These are phyloP conservation scores for Regulus satrapa DNA, from an alignment of 2,113 vertebrate species.

Conservation along the genomic window DNA sequence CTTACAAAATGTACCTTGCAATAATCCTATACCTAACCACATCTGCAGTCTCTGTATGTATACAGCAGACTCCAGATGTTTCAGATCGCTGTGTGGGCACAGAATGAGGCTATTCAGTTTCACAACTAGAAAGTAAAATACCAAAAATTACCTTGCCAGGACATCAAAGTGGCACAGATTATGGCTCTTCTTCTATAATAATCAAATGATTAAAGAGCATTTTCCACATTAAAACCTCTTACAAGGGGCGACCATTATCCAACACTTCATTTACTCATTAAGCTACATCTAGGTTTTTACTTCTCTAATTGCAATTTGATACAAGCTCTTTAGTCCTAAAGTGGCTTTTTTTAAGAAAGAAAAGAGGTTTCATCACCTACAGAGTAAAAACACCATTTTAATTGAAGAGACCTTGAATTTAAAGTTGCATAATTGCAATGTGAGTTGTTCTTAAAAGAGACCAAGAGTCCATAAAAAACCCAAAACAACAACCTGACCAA, in stretches of 20 bases:
- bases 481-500: background rate
- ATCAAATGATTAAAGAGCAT: conserved; percentile 47
- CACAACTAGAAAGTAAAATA: conserved; percentile 31
- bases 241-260: background rate
- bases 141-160: conserved; percentile 32
- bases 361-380: background rate
- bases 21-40: background rate
- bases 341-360: background rate
- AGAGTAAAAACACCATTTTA: background rate
- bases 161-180: conserved; percentile 41
- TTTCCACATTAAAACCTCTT: conserved; percentile 44
- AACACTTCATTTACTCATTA: conserved; percentile 45
- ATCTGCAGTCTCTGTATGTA: background rate
- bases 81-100: background rate
- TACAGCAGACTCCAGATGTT: conserved; percentile 43
- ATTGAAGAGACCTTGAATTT: background rate
- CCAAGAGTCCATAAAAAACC: background rate
- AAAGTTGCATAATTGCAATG: background rate
- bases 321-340: background rate
- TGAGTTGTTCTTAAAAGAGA: background rate
- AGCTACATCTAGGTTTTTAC: background rate
- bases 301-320: conserved; percentile 24
- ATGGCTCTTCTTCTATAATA: background rate
- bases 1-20: background rate
- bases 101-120: background rate